These are phyloP conservation scores for Creontiades dilutus DNA, from an alignment of 2,888 invertebrate genomes.

Conservation along the genomic window DNA sequence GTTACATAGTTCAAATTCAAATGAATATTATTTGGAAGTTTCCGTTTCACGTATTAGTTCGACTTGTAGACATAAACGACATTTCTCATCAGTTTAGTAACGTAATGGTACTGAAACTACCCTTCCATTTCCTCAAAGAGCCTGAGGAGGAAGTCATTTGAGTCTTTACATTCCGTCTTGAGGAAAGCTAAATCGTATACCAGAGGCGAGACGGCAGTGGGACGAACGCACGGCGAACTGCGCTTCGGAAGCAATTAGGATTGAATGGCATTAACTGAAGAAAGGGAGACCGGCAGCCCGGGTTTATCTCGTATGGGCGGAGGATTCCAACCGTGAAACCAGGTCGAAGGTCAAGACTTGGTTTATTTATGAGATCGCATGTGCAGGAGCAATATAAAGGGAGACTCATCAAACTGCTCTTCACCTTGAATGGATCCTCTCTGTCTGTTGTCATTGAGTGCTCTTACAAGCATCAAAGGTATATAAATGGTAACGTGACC, in stretches of 20 bases:
- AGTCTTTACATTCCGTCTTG: neutral
- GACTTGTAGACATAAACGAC: no score
- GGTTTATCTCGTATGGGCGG: conserved; percentile 46
- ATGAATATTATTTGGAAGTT: no score
- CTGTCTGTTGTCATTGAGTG: neutral
- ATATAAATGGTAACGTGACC: neutral
- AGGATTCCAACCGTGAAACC: conserved; percentile 29
- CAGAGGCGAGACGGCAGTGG: neutral
- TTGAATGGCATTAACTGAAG: conserved; percentile 32
- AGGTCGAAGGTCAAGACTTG: conserved; percentile 46
- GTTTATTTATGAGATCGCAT: conserved; percentile 52
- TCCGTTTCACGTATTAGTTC: no score
- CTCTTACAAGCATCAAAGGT: neutral
- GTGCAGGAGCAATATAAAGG: conserved; percentile 15
- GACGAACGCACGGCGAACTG: neutral
- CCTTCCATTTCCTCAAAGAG: conserved; percentile 19
- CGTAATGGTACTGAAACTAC: no score
- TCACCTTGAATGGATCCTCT: conserved; percentile 14
- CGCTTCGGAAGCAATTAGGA: conserved; percentile 39
- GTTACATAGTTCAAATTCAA: no score
- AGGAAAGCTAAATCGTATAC: neutral
- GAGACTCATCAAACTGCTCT: conserved; percentile 1
- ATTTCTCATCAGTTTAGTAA: no score
- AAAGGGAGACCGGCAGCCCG: neutral
- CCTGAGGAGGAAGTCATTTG: neutral